These are phyloP conservation scores for Tachysurus vachellii DNA, from an alignment of 2,113 vertebrate species.

Conservation along the genomic window DNA sequence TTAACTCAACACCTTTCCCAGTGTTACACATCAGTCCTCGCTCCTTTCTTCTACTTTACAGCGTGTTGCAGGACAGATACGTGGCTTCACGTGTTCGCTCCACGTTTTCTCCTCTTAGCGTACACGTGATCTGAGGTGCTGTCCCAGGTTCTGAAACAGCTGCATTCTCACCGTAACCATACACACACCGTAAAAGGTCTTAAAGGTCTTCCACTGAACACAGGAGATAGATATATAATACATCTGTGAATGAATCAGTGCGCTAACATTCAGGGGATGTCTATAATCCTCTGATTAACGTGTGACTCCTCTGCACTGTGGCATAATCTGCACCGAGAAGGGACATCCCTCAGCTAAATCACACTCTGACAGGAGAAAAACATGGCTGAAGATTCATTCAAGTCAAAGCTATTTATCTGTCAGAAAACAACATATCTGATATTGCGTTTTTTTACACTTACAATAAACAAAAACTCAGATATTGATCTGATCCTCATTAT, in stretches of 20 bases:
- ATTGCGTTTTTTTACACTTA: not conserved
- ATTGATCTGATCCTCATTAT: not conserved
- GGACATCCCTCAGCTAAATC: slow-evolving; percentile 45
- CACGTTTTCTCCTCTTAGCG: not conserved
- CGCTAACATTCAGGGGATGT: slow-evolving; percentile 36
- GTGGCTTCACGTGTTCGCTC: not conserved
- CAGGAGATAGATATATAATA: slow-evolving; percentile 33
- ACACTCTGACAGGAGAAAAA: not conserved
- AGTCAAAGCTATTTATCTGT: not conserved
- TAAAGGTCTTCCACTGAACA: slow-evolving; percentile 22
- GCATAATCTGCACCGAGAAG: not conserved
- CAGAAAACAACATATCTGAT: too few relatives aligned
- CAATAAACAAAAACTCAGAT: not conserved
- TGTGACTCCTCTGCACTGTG: slow-evolving; percentile 12
- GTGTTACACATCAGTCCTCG: not conserved
- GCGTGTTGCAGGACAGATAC: not conserved
- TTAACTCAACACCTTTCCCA: too few relatives aligned
- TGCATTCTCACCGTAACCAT: too few relatives aligned
- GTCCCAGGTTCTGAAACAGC: not conserved
- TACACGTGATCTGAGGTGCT: not conserved
- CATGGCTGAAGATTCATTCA: not conserved
- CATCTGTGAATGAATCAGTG: slow-evolving; percentile 47
- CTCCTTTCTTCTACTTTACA: not conserved
- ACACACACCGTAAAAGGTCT: not conserved
- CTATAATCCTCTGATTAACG: slow-evolving; percentile 46